Percentiles rank a stretch among this genome's conserved stretches.
Evolutionary conservation across 1,140 invertebrate genomes (phyloP).

Genomic region (Drosophila arizonae): DNA sequence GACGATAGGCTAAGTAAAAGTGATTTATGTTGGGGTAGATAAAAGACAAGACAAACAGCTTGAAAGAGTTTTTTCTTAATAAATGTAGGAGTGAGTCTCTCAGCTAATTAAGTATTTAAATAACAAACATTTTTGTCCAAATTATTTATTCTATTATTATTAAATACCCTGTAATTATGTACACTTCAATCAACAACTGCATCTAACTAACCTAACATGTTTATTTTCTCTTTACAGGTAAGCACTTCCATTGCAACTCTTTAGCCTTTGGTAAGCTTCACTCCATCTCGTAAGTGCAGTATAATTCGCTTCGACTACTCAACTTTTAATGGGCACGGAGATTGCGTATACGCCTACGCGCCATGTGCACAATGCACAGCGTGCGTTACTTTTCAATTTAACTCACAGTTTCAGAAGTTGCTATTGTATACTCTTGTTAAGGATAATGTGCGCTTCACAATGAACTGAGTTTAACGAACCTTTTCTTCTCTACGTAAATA

Average conservation of each 20-base stretch:
- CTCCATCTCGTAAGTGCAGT: conserved; percentile 16
- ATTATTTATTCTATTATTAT: too few species aligned
- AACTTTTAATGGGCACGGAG: conserved; percentile 51
- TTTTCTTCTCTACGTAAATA: too few species aligned
- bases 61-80: too few species aligned
- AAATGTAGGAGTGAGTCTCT: too few species aligned
- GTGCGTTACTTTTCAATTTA: conserved; percentile 25
- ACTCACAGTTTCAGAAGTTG: conserved; percentile 12
- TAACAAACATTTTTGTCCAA: too few species aligned
- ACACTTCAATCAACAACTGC: neutral
- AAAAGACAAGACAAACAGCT: too few species aligned
- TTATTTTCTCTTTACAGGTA: conserved; percentile 29
- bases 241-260: neutral
- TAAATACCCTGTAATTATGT: neutral
- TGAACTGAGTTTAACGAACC: neutral
- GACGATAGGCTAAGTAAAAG: neutral
- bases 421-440: neutral
- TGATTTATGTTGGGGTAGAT: neutral
- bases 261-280: conserved; percentile 8
- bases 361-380: conserved; percentile 48
- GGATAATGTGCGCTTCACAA: neutral
- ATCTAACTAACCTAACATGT: neutral
- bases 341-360: conserved; percentile 67
- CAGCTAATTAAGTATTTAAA: neutral
- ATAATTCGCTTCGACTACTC: conserved; percentile 46